Evolutionary conservation across 2,797 vertebrate species (phyloP).

Genomic region (Acanthurus tractus): DNA sequence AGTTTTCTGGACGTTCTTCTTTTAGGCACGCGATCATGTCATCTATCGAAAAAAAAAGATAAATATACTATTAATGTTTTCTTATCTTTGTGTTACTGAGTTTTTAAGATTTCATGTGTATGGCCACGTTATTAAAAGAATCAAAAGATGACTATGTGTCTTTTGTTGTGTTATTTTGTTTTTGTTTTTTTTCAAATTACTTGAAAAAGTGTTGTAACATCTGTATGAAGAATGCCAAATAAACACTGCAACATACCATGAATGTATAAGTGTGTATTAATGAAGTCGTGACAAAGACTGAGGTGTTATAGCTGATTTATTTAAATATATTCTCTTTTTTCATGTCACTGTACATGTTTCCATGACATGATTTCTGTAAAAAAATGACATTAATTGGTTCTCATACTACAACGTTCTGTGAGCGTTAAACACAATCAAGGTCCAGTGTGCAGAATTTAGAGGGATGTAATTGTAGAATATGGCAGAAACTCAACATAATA

Average conservation of each 20-base stretch:
- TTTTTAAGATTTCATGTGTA: constrained; percentile 73
- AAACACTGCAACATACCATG: constrained; percentile 71
- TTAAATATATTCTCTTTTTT: not conserved
- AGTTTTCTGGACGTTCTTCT: constrained; percentile 51
- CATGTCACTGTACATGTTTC: not conserved
- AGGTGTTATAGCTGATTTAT: constrained; percentile 14
- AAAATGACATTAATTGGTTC: constrained; percentile 23
- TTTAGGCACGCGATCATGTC: constrained; percentile 46
- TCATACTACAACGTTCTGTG: not conserved
- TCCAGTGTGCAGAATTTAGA: too few species aligned
- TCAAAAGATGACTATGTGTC: constrained; percentile 61
- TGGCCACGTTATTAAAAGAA: constrained; percentile 81
- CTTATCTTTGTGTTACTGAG: constrained; percentile 81
- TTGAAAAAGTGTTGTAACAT: constrained; percentile 71
- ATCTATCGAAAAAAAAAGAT: constrained; percentile 44
- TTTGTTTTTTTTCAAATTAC: constrained; percentile 47
- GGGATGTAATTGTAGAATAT: too few species aligned
- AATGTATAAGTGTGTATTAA: constrained; percentile 29
- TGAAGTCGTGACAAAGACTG: not conserved
- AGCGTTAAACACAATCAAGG: constrained; percentile 1
- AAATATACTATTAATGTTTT: constrained; percentile 78
- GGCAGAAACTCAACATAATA: too few species aligned
- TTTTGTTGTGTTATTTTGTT: constrained; percentile 44
- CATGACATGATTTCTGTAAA: constrained; percentile 13
- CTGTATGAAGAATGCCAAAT: constrained; percentile 80